Evolutionary conservation across 2,797 vertebrate genomes (phyloP), one percentile per base, ranked within the genome.

Genomic region (Passerculus sandwichensis): DNA sequence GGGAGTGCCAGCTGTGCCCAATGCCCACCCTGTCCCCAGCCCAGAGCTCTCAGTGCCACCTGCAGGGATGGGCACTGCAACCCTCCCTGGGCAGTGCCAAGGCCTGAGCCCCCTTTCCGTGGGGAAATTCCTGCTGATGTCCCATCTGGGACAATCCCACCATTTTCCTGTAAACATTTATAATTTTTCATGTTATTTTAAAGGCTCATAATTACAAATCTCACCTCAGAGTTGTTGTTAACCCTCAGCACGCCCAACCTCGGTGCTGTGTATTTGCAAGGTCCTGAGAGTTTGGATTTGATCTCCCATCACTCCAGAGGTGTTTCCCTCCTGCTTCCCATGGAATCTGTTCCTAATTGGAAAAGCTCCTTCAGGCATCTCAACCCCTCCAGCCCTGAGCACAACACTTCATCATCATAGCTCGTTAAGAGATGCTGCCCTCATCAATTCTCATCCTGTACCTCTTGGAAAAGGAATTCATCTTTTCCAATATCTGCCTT

Each of bases 121-220:
- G 48, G 11, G 4, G 16, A 70, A 71, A 78, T 71, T 71, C 74
- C 84, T 62, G 16, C 64, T 62, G 9, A 0, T 34, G 21, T 8
- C 30, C 65, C 4, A 3, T 11, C 30, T 13, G 42, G 21, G 21
- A 32, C 10, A 8, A 25, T 30, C 34, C 57, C 48, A 48, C 25
- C 1, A 0, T 1, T 54, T 85, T 56, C 40, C 48, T 69, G 44
- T 30, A 13, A n/a, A 22, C 0, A 0, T 25, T 61, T 69, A 0
- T 16, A 8, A 7, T 45, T 66, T 56, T 44, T 44, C 2, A 8
- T 32, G 10, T 26, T 48, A 2, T 23, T 64, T 64, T 60, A 67
- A 20, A 50, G 17, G 13, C 20, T 48, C 12, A 0, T 11, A 47
- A 65, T 48, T 57, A 40, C 51, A 53, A 65, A 75, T 45, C 42